Evolutionary conservation across 2,888 invertebrate species (phyloP), one percentile per base, ranked within the genome.

Genomic region (Bembecia ichneumoniformis): DNA sequence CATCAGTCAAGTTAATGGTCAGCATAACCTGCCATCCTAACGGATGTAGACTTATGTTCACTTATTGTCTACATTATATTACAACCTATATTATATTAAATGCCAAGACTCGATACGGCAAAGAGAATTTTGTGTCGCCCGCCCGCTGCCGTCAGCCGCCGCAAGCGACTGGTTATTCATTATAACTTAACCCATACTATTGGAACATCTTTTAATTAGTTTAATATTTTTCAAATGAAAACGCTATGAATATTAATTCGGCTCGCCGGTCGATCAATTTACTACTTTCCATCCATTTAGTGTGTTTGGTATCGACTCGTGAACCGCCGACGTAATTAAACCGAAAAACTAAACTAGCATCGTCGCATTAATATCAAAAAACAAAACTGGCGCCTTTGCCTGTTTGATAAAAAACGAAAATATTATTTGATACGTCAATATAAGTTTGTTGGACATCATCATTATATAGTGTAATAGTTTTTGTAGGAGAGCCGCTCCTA

Each of bases 231-330:
- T 80, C 28, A 79, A 82, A 79, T 78, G 79, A 79, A 74, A 79
- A 78, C 72, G 77, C 80, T 79, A 83, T 83, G 84, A 82, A 83
- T 83, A 84, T 83, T 82, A 82, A 80, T 79, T 71, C 64, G 68
- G 68, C 74, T 71, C 73, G 74, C 74, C 74, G 77, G 66, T 76
- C 75, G 73, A 77, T 81, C 81, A 82, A 83, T 83, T 86, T 82
- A 83, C 77, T 74, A 74, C 74, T 70, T 68, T 71, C 68, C 66
- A 71, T 60, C 63, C 74, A 64, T 64, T 67, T 61, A 63, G 59
- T 56, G 59, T 56, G 59, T 63, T 56, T 63, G 63, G 68, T 57
- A 60, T 61, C 62, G 63, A 54, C 28, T 28, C 28, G 28, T 28
- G 28, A 9, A 5, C 66, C 64, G 55, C 62, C 63, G 66, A 66